Evolutionary conservation across 2,888 invertebrate genomes (phyloP).

Genomic region (Zele albiditarsus): DNA sequence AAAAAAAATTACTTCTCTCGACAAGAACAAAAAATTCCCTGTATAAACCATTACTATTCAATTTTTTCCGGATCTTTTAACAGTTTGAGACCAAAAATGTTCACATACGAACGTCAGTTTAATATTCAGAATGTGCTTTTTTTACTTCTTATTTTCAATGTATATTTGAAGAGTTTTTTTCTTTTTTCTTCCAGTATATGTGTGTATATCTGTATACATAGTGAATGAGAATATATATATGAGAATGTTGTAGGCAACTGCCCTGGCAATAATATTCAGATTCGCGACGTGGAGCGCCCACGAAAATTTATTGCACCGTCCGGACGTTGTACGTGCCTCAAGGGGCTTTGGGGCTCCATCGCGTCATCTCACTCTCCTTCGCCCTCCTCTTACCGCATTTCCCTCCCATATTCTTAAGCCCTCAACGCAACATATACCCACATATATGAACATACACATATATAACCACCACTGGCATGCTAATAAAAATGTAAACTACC

Average conservation of each 20-base stretch:
- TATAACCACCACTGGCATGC: conserved; percentile 32
- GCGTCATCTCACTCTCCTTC: conserved; percentile 23
- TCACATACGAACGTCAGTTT: not conserved
- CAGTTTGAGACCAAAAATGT: not conserved
- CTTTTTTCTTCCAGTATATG: not conserved
- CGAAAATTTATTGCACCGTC: conserved; percentile 55
- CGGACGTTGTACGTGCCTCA: conserved; percentile 45
- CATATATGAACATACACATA: conserved; percentile 5
- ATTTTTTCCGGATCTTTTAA: not conserved
- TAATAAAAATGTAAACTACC: conserved; percentile 54
- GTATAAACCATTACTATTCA: no score
- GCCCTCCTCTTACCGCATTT: not conserved
- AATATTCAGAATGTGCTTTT: not conserved
- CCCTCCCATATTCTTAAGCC: conserved; percentile 24
- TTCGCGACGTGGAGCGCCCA: conserved; percentile 51
- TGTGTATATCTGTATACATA: not conserved
- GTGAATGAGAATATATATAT: not conserved
- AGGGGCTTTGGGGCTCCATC: conserved; percentile 30
- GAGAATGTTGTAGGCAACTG: conserved; percentile 35
- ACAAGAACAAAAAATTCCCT: not conserved
- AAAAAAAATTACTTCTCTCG: not conserved
- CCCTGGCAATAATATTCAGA: conserved; percentile 60
- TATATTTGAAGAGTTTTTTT: not conserved
- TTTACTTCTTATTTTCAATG: not conserved
- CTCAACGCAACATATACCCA: conserved; percentile 15